phyloP scores from a whole-genome alignment of 2,113 vertebrate species.

The Suncus etruscus region DNA sequence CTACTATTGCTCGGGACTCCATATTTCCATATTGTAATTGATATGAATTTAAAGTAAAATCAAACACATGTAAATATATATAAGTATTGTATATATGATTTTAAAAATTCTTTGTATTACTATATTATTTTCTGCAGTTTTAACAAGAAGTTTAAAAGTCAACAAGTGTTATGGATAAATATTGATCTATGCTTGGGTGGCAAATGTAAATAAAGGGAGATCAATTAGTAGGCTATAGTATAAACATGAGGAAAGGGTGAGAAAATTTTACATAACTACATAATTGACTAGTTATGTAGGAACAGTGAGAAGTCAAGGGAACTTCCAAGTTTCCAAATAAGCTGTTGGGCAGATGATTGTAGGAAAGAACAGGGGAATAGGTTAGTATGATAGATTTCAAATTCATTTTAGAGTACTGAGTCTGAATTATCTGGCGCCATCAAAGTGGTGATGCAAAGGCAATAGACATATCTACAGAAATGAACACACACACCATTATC shows the following conservation, averaged over 20 bases:
- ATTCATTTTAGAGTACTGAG: not conserved
- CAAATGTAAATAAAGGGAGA: not conserved
- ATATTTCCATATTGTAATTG: too few relatives aligned
- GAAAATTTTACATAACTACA: not conserved
- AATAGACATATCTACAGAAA: not conserved
- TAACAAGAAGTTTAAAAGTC: constrained; percentile 1
- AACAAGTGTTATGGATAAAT: not conserved
- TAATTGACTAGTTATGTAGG: not conserved
- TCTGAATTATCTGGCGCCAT: not conserved
- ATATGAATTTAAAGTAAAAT: too few relatives aligned
- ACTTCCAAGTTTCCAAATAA: not conserved
- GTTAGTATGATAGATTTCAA: not conserved
- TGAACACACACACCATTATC: not conserved
- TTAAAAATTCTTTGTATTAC: not conserved
- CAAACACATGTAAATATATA: not conserved
- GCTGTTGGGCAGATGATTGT: not conserved
- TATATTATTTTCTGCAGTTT: not conserved
- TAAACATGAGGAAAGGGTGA: not conserved
- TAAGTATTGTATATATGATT: not conserved
- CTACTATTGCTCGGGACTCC: too few relatives aligned
- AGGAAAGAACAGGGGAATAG: not conserved
- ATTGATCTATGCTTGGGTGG: not conserved
- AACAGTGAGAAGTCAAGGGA: not conserved
- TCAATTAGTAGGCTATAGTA: not conserved
- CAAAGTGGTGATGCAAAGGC: not conserved